Evolutionary conservation across 2,797 vertebrate species (phyloP).

Genomic region (Cottoperca gobio): DNA sequence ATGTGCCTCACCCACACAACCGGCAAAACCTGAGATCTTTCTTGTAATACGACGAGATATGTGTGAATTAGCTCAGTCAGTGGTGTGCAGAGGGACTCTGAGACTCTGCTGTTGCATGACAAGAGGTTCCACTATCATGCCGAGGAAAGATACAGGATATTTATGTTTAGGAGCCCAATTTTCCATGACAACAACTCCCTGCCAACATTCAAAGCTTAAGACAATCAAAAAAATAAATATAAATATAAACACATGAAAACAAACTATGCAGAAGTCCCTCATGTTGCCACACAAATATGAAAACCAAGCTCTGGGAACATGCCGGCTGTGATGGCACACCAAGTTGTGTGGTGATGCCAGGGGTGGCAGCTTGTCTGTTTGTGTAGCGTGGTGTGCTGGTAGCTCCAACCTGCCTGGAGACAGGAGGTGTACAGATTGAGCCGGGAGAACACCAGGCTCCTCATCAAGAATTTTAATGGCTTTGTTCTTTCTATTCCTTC

Average conservation of each 20-base stretch:
- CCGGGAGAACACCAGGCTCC: constrained; percentile 67
- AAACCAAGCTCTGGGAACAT: constrained; percentile 54
- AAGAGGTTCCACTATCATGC: neutral
- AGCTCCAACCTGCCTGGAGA: constrained; percentile 76
- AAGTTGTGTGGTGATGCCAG: constrained; percentile 65
- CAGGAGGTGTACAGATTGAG: constrained; percentile 79
- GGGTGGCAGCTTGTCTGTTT: constrained; percentile 74
- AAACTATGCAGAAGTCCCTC: constrained; percentile 21
- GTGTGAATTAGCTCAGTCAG: constrained; percentile 45
- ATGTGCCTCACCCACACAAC: constrained; percentile 32
- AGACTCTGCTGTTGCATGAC: constrained; percentile 17
- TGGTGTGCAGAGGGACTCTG: constrained; percentile 18
- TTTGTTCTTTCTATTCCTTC: constrained; percentile 62
- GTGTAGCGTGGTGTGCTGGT: constrained; percentile 62
- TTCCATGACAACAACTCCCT: constrained; percentile 32
- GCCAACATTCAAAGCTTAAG: constrained; percentile 24
- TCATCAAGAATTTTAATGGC: constrained; percentile 71
- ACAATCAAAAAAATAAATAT: constrained; percentile 4
- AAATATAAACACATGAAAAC: constrained; percentile 32
- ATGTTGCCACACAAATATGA: constrained; percentile 49
- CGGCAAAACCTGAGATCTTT: constrained; percentile 31
- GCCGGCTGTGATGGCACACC: constrained; percentile 65
- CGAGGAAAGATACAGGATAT: constrained; percentile 21
- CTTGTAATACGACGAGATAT: constrained; percentile 12
- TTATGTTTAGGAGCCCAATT: constrained; percentile 21